Conservation (phyloP, 2,797 vertebrate species). For the Onychomys torridus region DNA sequence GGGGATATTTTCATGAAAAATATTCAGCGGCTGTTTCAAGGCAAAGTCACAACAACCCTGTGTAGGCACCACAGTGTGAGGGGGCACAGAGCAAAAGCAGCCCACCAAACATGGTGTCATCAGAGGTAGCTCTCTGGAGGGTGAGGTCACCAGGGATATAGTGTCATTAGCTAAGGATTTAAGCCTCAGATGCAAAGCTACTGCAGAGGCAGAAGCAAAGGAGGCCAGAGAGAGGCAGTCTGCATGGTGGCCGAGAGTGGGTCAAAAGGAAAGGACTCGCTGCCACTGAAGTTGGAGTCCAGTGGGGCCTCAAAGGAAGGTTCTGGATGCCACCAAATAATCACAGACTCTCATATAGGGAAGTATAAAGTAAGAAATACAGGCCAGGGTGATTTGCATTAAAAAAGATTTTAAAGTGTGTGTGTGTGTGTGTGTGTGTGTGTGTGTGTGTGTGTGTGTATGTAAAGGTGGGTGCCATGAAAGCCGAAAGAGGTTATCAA, state of each 20-base stretch:
- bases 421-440: background rate
- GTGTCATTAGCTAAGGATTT: no score
- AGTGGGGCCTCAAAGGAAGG: no score
- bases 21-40: background rate
- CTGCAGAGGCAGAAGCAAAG: background rate
- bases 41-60: fast-evolving
- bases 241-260: background rate
- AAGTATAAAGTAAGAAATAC: background rate
- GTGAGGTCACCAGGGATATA: background rate
- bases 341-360: fast-evolving
- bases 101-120: background rate
- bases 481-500: background rate
- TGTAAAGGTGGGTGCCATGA: background rate
- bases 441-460: background rate
- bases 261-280: fast-evolving
- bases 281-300: background rate
- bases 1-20: background rate
- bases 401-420: background rate
- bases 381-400: background rate
- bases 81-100: fast-evolving
- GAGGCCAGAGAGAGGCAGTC: background rate
- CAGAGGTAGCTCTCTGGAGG: background rate
- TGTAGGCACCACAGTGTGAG: background rate
- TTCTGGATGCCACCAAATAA: background rate
- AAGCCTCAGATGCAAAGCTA: background rate